Base-by-base conservation (phyloP, 2,113 vertebrate genomes). In the Riparia riparia region DNA sequence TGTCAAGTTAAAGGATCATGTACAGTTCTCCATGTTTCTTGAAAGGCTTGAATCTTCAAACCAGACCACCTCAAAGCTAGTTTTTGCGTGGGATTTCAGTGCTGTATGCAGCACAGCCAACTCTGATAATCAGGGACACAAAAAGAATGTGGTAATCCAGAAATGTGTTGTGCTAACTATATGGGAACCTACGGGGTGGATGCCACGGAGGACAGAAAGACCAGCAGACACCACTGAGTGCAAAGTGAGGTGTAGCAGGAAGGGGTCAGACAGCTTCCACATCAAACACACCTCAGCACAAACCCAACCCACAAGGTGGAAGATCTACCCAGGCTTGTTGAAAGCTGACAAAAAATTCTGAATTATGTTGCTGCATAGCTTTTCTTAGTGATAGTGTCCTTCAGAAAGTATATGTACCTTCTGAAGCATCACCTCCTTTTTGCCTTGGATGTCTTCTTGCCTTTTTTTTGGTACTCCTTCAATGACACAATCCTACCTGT, bases 261-360 rank as follows among this genome's bases (percentile, higher is more conserved):
- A 14, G 41, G 8, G 11, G 9, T 12, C 63, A 86, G 58, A 49
- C 86, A 54, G 80, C 49, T 90, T 82, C 66, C 50, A 61, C 34
- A 70, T 90, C 85, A 88, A 88, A 61, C 82, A 58, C 71, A 42
- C 70, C 80, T 88, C 79, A 85, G 78, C 49, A 94, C 45, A 73
- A 72, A 64, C 44, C 37, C 51, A 82, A 9, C 24, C 26, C 49
- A 49, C 49, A 76, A n/a, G 74, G 57, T 64, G 28, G 71, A 72
- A 87, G 82, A 93, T 79, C 53, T 28, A 32, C 28, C 77, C 53
- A 65, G 16, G 14, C 31, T 53, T 42, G 25, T 26, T 3, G 1
- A 41, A 84, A 85, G 24, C 50, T 82, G 64, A 21, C 26, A 17
- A 25, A 34, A 31, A 31, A 39, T 93, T 80, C 57, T 88, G 34